A percentile compares a stretch with the other conserved stretches of the same genome.
phyloP scores from a whole-genome alignment of 1,140 invertebrate species.

The Trinorchestia longiramus region DNA sequence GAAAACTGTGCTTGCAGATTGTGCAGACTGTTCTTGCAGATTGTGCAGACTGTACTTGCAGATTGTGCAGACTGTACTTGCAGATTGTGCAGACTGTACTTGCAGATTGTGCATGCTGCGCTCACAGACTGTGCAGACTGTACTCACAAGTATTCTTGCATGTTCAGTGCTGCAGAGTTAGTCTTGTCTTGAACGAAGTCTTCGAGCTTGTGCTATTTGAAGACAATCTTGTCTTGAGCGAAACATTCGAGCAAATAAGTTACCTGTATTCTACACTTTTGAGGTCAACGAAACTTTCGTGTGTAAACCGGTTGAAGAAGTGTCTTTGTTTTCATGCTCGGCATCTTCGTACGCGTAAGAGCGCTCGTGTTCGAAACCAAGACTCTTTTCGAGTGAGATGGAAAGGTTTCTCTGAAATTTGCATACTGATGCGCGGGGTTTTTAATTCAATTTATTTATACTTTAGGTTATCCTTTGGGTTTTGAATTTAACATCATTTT shows the following conservation, averaged over 20 bases:
- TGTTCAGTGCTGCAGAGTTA: no score
- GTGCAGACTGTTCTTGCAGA: no score
- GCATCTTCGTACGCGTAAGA: background rate
- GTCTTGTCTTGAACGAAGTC: background rate
- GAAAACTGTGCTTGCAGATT: no score
- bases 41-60: no score
- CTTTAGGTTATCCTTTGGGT: background rate
- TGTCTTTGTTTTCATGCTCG: background rate
- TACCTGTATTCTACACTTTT: background rate
- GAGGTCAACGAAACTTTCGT: background rate
- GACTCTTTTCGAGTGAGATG: background rate
- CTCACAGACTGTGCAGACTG: no score
- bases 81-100: no score
- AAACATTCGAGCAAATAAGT: background rate
- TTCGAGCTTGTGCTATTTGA: background rate
- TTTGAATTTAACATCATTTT: background rate
- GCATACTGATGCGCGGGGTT: background rate
- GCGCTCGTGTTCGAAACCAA: background rate
- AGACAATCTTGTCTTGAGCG: background rate
- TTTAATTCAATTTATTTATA: background rate
- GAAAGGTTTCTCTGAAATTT: background rate
- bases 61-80: no score
- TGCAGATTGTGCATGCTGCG: no score
- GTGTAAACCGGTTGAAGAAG: background rate
- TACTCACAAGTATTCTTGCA: no score